Percentiles rank a stretch among this genome's conserved stretches.
These are phyloP conservation scores for Corydoras sp. DNA, from an alignment of 2,113 vertebrate genomes.

Conservation along the genomic window DNA sequence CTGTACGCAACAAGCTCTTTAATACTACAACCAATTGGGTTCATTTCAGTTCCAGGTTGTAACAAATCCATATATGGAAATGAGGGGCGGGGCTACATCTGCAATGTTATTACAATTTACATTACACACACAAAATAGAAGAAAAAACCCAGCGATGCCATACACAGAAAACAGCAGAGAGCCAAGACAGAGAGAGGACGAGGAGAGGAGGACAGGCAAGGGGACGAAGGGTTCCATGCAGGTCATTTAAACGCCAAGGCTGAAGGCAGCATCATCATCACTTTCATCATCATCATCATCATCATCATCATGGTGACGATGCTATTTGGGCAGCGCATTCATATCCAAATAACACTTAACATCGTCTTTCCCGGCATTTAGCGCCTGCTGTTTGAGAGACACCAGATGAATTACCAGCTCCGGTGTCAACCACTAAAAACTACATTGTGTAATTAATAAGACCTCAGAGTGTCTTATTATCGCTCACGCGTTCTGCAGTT, in stretches of 20 bases:
- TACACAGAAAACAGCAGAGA: conserved; percentile 35
- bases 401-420: conserved; percentile 28
- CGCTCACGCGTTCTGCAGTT: no score
- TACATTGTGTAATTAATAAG: neutral
- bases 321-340: conserved; percentile 50
- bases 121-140: conserved; percentile 35
- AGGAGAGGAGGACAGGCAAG: conserved; percentile 36
- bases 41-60: no score
- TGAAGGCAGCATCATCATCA: conserved; percentile 64
- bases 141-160: conserved; percentile 27
- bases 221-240: conserved; percentile 67
- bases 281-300: conserved; percentile 57
- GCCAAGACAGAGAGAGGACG: conserved; percentile 37
- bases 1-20: no score
- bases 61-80: no score
- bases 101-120: conserved; percentile 18
- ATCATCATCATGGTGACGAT: conserved; percentile 54
- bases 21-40: no score
- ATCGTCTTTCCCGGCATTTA: neutral
- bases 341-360: conserved; percentile 41
- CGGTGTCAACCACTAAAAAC: neutral
- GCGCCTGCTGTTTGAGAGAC: conserved; percentile 24
- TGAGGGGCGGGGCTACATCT: no score
- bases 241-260: conserved; percentile 79
- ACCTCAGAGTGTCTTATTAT: no score